Conservation (phyloP, 2,797 vertebrate species). For the Myiotriccus ornatus region DNA sequence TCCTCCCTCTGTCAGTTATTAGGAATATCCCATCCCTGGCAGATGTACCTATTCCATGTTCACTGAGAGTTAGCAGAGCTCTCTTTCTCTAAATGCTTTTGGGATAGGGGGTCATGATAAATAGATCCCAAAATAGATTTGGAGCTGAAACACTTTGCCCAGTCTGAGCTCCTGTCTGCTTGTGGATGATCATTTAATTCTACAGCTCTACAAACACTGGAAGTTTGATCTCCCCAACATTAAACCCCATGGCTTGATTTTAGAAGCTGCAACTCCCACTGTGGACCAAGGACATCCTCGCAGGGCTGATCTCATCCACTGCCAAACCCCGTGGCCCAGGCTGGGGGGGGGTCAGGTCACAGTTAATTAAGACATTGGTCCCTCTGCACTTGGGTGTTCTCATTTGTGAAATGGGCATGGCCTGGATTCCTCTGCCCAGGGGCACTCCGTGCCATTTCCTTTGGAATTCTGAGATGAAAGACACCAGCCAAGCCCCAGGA, state of each 20-base stretch:
- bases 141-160: neutral
- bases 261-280: neutral
- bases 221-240: neutral
- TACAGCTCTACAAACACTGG: neutral
- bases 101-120: neutral
- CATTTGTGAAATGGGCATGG: neutral
- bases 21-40: neutral
- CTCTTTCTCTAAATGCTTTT: neutral
- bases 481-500: neutral
- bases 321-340: neutral
- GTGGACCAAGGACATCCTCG: neutral
- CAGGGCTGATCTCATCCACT: neutral
- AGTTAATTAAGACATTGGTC: neutral
- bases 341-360: neutral
- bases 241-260: accelerated
- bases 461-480: neutral
- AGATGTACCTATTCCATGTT: neutral
- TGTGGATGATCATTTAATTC: neutral
- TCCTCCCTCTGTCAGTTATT: neutral
- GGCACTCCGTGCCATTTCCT: neutral
- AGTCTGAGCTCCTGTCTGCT: neutral
- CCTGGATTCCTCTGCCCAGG: neutral
- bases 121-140: neutral
- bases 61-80: neutral
- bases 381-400: neutral